Conservation (phyloP, 2,888 invertebrate genomes). For the Drosophila borealis region DNA sequence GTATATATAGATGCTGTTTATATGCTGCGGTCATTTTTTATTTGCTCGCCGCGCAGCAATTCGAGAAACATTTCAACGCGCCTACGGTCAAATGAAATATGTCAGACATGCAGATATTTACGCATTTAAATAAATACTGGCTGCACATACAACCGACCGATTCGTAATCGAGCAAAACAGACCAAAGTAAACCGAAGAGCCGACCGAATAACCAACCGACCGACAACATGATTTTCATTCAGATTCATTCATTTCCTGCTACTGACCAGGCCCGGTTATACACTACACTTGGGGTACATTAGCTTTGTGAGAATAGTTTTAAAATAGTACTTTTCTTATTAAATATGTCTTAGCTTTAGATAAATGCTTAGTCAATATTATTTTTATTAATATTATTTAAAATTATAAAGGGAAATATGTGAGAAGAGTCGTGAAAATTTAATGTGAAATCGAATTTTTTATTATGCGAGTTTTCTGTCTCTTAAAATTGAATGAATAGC, state of each 20-base stretch:
- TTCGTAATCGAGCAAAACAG: constrained; percentile 62
- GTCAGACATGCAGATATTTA: constrained; percentile 70
- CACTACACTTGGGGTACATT: constrained; percentile 20
- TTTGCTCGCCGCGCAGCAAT: constrained; percentile 51
- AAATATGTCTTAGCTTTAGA: not conserved
- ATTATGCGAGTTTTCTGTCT: no score
- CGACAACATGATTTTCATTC: constrained; percentile 68
- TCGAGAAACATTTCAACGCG: constrained; percentile 72
- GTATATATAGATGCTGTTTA: constrained; percentile 14
- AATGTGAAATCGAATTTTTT: no score
- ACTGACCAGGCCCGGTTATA: constrained; percentile 64
- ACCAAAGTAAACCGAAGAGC: constrained; percentile 36
- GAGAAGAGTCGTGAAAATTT: no score
- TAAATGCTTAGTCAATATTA: not conserved
- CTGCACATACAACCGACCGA: constrained; percentile 26
- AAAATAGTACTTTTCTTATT: not conserved
- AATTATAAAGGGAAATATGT: no score
- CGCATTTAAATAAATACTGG: constrained; percentile 74
- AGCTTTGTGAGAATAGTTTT: constrained; percentile 9
- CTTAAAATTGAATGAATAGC: no score
- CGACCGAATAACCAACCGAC: constrained; percentile 38
- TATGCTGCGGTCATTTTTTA: constrained; percentile 43
- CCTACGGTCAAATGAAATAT: constrained; percentile 74
- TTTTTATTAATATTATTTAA: no score
- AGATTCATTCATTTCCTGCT: constrained; percentile 68